phyloP scores from a whole-genome alignment of 2,113 vertebrate species.

The Macroglossus sobrinus region DNA sequence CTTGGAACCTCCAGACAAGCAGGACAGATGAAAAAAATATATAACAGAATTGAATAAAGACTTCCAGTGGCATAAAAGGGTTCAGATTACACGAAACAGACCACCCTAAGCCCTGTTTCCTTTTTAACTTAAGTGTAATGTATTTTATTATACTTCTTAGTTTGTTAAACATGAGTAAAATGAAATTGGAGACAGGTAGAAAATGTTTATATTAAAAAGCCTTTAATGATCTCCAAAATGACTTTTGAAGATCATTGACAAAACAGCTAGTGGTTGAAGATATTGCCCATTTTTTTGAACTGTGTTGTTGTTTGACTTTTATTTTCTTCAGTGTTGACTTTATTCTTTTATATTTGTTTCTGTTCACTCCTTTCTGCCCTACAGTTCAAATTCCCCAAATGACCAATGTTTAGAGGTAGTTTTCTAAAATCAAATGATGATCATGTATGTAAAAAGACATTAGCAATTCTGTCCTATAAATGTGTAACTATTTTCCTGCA shows the following conservation, averaged over 20 bases:
- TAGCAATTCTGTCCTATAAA: neutral
- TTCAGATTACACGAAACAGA: neutral
- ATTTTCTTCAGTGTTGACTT: conserved; percentile 42
- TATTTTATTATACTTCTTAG: neutral
- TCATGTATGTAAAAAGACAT: neutral
- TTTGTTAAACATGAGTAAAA: neutral
- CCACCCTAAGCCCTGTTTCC: neutral
- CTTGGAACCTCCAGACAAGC: neutral
- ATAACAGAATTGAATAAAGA: neutral
- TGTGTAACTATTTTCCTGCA: neutral
- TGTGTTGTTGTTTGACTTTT: neutral
- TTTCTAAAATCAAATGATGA: conserved; percentile 28
- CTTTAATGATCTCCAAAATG: neutral
- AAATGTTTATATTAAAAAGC: neutral
- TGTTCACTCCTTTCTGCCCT: neutral
- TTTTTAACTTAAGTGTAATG: neutral
- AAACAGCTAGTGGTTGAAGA: neutral
- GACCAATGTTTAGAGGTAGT: neutral
- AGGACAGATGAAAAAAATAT: neutral
- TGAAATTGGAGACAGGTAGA: neutral
- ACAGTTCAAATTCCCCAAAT: neutral
- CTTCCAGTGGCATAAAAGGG: neutral
- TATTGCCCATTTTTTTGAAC: neutral
- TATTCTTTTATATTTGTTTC: conserved; percentile 12
- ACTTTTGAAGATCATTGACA: neutral